Evolutionary conservation across 2,888 invertebrate genomes (phyloP).

Genomic region (Caenorhabditis sulstoni): DNA sequence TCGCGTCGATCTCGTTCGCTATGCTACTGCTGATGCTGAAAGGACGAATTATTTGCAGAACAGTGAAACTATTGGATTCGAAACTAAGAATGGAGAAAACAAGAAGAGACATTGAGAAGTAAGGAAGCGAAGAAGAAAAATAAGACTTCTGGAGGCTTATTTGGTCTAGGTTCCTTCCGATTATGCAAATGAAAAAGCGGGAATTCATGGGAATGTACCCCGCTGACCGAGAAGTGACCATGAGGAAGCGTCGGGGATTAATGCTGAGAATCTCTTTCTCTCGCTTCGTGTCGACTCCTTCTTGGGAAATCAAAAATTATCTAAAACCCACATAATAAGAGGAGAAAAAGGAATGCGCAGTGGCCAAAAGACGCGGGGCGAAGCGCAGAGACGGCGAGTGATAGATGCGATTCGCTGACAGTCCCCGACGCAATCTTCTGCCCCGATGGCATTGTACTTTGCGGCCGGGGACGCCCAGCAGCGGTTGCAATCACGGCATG

Average conservation of each 20-base stretch:
- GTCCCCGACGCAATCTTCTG: conserved; percentile 45
- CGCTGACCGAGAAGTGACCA: conserved; percentile 56
- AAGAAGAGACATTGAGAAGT: conserved; percentile 3
- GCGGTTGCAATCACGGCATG: conserved; percentile 27
- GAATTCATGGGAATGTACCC: conserved; percentile 57
- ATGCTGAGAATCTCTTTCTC: conserved; percentile 36
- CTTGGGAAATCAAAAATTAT: background rate
- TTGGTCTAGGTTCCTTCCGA: conserved; percentile 36
- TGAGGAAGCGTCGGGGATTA: conserved; percentile 51
- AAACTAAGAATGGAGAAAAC: background rate
- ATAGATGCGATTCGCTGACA: conserved; percentile 54
- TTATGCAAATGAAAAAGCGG: conserved; percentile 57
- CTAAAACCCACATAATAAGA: conserved; percentile 16
- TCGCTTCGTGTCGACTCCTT: background rate
- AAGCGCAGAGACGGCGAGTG: conserved; percentile 30
- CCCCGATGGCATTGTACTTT: conserved; percentile 55
- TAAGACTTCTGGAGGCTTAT: no score
- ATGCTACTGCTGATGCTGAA: conserved; percentile 40
- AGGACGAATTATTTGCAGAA: no score
- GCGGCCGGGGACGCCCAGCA: conserved; percentile 17
- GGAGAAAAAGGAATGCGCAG: conserved; percentile 22
- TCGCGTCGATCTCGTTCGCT: conserved; percentile 51
- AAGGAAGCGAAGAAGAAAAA: background rate
- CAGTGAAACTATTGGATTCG: background rate
- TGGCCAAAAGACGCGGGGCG: conserved; percentile 3